Percentiles rank a stretch among this genome's conserved stretches.
Evolutionary conservation across 2,113 vertebrate genomes (phyloP).

Genomic region (Pterocles gutturalis): DNA sequence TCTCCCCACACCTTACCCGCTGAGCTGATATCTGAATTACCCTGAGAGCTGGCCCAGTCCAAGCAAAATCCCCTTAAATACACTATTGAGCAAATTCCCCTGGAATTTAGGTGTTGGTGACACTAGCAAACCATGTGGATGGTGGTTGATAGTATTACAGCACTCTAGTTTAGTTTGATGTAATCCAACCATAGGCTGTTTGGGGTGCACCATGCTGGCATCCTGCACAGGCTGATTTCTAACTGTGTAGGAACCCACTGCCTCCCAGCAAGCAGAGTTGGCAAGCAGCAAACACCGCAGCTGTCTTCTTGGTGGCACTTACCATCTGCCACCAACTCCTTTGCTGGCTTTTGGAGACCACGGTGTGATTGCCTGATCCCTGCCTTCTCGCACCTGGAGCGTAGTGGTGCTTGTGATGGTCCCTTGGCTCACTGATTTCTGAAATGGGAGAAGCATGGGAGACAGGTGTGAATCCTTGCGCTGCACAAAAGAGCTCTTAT

Average conservation of each 20-base stretch:
- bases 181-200: fast-evolving
- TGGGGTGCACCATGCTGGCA: not conserved
- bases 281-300: not conserved
- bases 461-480: not conserved
- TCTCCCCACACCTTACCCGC: not conserved
- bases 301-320: not conserved
- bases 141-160: not conserved
- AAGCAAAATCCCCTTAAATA: not conserved
- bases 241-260: fast-evolving
- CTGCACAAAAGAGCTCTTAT: not conserved
- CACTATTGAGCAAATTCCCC: not conserved
- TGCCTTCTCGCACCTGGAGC: not conserved
- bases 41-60: fast-evolving
- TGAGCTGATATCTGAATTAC: not conserved
- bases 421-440: not conserved
- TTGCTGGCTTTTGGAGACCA: not conserved
- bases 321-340: not conserved
- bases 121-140: fast-evolving
- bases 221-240: not conserved
- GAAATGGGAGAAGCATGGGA: not conserved
- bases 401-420: not conserved
- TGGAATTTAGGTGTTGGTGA: not conserved
- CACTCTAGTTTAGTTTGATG: not conserved
- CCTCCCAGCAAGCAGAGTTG: not conserved
- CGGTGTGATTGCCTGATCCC: fast-evolving